Percentiles rank a stretch among this genome's conserved stretches.
These are phyloP conservation scores for Silurus meridionalis DNA, from an alignment of 2,113 vertebrate genomes.

Conservation along the genomic window DNA sequence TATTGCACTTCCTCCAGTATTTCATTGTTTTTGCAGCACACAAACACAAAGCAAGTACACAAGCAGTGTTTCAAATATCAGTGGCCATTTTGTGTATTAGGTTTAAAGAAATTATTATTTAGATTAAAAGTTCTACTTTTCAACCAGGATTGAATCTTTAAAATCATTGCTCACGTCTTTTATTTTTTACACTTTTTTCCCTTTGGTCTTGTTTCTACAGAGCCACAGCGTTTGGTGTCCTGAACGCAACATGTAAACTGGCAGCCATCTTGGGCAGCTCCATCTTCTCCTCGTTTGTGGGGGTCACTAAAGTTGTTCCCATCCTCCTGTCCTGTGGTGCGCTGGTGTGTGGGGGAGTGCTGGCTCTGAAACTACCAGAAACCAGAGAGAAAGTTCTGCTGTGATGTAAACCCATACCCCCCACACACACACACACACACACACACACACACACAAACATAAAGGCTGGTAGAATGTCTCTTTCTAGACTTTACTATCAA, in stretches of 20 bases:
- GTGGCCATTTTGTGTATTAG: neutral
- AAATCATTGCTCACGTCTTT: neutral
- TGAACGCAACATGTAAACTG: constrained; percentile 91
- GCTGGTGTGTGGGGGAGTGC: constrained; percentile 84
- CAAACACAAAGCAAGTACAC: neutral
- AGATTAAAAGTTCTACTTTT: too few species aligned
- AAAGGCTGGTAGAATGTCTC: too few species aligned
- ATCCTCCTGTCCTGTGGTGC: constrained; percentile 88
- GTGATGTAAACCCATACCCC: constrained; percentile 64
- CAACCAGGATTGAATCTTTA: too few species aligned
- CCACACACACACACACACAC: constrained; percentile 1
- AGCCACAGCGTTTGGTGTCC: constrained; percentile 91
- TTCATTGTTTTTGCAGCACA: neutral
- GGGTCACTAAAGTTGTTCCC: constrained; percentile 87
- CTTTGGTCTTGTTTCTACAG: constrained; percentile 62
- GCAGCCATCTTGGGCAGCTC: constrained; percentile 90
- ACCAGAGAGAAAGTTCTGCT: constrained; percentile 92
- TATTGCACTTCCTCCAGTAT: neutral
- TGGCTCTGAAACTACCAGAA: constrained; percentile 89
- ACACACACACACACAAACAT: neutral
- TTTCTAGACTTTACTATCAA: neutral
- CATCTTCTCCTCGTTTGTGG: constrained; percentile 91
- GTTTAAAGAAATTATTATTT: neutral
- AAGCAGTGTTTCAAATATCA: neutral
- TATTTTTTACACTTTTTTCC: neutral